Conservation (phyloP, 2,888 invertebrate genomes). For the Epiperipatus broadwayi region DNA sequence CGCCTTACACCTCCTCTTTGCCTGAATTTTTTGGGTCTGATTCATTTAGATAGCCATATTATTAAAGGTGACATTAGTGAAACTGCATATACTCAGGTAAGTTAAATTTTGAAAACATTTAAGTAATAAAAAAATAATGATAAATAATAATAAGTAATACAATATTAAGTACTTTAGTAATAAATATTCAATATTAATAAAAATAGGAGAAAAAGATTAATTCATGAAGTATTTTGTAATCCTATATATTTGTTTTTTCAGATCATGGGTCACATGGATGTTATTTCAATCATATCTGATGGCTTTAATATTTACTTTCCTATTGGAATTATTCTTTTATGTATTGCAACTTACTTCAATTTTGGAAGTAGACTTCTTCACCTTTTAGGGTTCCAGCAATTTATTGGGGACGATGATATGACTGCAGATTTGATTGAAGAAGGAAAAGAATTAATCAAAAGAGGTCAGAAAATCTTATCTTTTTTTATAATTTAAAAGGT, state of each 20-base stretch:
- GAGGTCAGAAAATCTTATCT: conserved; percentile 40
- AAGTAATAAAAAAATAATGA: too few relatives aligned
- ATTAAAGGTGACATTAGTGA: conserved; percentile 53
- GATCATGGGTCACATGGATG: conserved; percentile 99
- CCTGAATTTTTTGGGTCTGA: conserved; percentile 86
- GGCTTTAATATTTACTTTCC: conserved; percentile 99
- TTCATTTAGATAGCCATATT: conserved; percentile 93
- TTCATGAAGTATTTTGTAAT: too few relatives aligned
- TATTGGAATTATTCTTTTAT: conserved; percentile 79
- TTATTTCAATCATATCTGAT: conserved; percentile 81
- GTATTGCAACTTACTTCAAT: conserved; percentile 79
- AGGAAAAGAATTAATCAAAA: conserved; percentile 69
- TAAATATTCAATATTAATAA: too few relatives aligned
- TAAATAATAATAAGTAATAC: too few relatives aligned
- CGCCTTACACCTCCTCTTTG: conserved; percentile 94
- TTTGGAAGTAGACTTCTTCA: conserved; percentile 75
- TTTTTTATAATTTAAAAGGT: too few relatives aligned
- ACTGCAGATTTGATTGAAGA: conserved; percentile 83
- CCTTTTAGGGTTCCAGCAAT: conserved; percentile 86
- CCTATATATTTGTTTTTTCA: too few relatives aligned
- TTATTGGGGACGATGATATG: conserved; percentile 78
- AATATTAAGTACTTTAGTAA: too few relatives aligned
- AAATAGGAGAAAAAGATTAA: too few relatives aligned
- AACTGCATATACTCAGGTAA: conserved; percentile 72
- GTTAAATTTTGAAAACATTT: too few relatives aligned